Evolutionary conservation across 2,797 vertebrate genomes (phyloP), one percentile per base, ranked within the genome.

Genomic region (Coluber constrictor): DNA sequence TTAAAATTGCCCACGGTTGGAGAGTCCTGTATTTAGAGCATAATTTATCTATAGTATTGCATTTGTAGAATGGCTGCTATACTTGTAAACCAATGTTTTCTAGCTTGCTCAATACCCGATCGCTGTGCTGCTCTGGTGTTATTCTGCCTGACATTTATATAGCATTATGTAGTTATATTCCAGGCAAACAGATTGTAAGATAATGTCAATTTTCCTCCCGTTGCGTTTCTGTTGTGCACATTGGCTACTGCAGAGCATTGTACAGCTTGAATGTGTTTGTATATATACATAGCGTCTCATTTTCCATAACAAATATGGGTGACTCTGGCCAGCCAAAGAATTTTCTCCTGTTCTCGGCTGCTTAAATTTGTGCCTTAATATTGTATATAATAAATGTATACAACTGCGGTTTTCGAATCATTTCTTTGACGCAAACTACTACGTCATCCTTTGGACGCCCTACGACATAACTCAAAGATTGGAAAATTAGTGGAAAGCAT

Each of bases 311-410:
- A 96, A 95, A 93, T 95, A 92, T 86, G 91, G 95, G 94, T 95
- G 54, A 93, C 95, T 96, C 97, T 94, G 93, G 95, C 96, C 95
- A 96, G 97, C 97, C 97, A 98, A 98, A 98, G 97, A 97, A 96
- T 96, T 93, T 57, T 74, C 13, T 97, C 95, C 92, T 96, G 86
- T 96, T 96, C 96, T 97, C 97, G 97, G 97, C 97, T 97, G 97
- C 97, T 98, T 97, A 95, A 97, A 97, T 95, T 96, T 96, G 98
- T 98, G 98, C 98, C 98, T 98, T 98, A 98, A 96, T 97, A 97
- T 98, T 98, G 97, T 98, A 97, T 96, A 97, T 97, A 98, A 98
- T 98, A 98, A 98, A 98, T 95, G 96, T 96, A 96, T 97, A 94
- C 97, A 96, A 92, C 55, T 47, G 43, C 37, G 2, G 10, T 47